Base-by-base conservation (phyloP, 2,888 invertebrate genomes). In the Rhorus exstirpatorius region DNA sequence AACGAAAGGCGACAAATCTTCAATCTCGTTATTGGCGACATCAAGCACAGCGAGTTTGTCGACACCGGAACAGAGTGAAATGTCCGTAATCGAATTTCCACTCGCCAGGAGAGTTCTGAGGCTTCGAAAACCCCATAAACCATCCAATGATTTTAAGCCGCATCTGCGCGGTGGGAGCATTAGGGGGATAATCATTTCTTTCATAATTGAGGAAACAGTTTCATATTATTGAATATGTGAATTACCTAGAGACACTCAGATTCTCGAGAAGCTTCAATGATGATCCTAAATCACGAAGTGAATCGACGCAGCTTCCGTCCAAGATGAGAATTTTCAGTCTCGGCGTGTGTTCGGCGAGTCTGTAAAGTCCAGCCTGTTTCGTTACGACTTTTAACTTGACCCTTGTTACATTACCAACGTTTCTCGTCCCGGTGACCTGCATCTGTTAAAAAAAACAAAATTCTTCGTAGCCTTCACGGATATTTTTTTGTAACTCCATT, bases 281-380 rank as follows among this genome's bases (percentile, higher is more conserved):
- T 6, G 85, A 82, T 41, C 85, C 85, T n/a, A 85, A 65, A 46
- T 85, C 82, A 14, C 85, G 84, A 19, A 85, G 75, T 3, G 85
- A 82, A 65, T 81, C 74, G n/a, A 85, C 71, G 81, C 63, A 75
- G 71, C 85, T 85, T 7, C 81, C 84, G 46, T 85, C 84, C 78
- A 85, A 38, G 21, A 79, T 71, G 35, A 85, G 81, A 60, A 55
- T 61, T 70, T 19, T 78, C 14, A 85, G 70, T 46, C 60, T 74
- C 7, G 85, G 85, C 4, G 85, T 84, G 58, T 75, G 84, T 58
- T 84, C 76, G 3, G 82, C 81, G 19, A 85, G 79, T 77, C 84
- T 72, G 67, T 85, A 84, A 75, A 85, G 85, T 58, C 84, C 85
- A 19, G 85, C 85, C n/a, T 81, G 77, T 21, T 51, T 74, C 35